A percentile compares a stretch with the other conserved stretches of the same genome.
Conservation (phyloP, 2,113 vertebrate species). For the Macrotis lagotis region DNA sequence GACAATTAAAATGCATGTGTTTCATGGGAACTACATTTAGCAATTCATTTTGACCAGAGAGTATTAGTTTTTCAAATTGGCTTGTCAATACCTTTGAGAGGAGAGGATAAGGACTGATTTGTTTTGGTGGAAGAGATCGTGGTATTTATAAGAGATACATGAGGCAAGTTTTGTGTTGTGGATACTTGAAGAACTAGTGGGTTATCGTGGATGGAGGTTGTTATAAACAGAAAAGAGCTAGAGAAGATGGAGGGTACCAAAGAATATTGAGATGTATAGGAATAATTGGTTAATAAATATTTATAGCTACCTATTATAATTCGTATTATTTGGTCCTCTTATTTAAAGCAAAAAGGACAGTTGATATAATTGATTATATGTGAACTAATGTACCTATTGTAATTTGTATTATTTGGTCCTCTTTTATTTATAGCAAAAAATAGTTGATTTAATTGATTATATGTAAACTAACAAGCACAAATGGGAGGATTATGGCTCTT, state of each 20-base stretch:
- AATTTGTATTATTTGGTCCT: neutral
- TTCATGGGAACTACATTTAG: neutral
- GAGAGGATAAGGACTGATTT: neutral
- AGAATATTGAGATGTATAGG: neutral
- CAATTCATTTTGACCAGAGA: neutral
- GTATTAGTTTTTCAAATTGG: neutral
- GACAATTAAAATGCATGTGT: neutral
- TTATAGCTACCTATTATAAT: neutral
- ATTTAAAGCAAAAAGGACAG: neutral
- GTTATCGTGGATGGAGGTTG: neutral
- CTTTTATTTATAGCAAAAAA: neutral
- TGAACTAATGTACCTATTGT: slow-evolving; percentile 29
- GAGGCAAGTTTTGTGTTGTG: neutral
- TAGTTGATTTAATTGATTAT: neutral
- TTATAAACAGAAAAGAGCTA: neutral
- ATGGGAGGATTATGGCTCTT: slow-evolving; percentile 7
- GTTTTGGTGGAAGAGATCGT: neutral
- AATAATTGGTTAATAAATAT: neutral
- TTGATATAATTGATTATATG: neutral
- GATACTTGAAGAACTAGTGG: neutral
- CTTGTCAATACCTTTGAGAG: neutral
- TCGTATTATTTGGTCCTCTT: neutral
- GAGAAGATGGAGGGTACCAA: neutral
- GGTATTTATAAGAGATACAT: neutral
- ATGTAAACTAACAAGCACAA: slow-evolving; percentile 45